Base-by-base conservation (phyloP, 2,113 vertebrate genomes). In the Indri indri region DNA sequence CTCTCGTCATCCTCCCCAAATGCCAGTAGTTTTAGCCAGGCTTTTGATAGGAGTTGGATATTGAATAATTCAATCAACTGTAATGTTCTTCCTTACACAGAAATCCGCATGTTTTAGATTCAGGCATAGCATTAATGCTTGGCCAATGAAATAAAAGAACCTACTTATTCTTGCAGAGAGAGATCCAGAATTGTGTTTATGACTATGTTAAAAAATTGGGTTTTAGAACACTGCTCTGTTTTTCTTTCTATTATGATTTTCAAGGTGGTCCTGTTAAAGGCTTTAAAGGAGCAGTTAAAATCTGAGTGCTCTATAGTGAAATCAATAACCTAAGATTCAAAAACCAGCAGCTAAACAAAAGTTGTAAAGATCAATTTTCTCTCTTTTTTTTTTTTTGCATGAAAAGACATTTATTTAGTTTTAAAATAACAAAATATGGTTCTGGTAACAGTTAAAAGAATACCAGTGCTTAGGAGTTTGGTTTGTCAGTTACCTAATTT, bases 351-450 rank as follows among this genome's bases (percentile, higher is more conserved):
- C 63, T 91, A 80, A 57, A 86, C 23, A 18, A 40, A 68, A 91
- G 18, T 27, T 50, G 16, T n/a, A 83, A 77, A 12, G 16, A 91
- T 30, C 3, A 47, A 70, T 76, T 87, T 8, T 47, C n/a, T 63
- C 34, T 76, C 18, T 79, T 68, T 81, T 87, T 16, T 50, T 59
- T 25, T 25, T 61, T 61, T 61, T 61, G 9, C 59, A 54, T 82
- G 45, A 27, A 32, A 83, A 65, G 54, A 71, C 42, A 54, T 42
- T 81, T 27, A 47, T 87, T 88, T 83, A 63, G 18, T 76, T 86
- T 90, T 86, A 65, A 83, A 94, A 94, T 63, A n/a, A 68, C 34
- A 91, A 76, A 83, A 76, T 37, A n/a, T 61, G n/a, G 30, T 88
- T 34, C 59, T 70, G 47, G 25, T 79, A 79, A 45, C 25, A 96